Evolutionary conservation across 2,797 vertebrate species (phyloP), one percentile per base, ranked within the genome.

Genomic region (Jordanella pulchra): DNA sequence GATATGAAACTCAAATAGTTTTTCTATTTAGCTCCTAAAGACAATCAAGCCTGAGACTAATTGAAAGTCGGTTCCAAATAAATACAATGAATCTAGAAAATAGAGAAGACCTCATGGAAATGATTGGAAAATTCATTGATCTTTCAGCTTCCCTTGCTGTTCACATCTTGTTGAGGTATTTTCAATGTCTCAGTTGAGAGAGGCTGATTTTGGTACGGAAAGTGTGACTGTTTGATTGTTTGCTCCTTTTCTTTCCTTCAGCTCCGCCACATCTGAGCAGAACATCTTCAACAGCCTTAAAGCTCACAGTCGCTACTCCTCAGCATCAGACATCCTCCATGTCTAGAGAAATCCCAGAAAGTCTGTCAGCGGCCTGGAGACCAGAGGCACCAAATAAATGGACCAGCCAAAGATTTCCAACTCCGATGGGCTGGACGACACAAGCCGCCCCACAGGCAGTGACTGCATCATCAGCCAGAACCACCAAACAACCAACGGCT

Each of bases 251-350:
- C 18, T 32, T 18, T 42, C 27, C 39, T 54, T 28, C 39, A 69
- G 67, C 67, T 69, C 55, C 51, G 1, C 15, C 25, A 27, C 5
- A 56, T 55, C 67, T 13, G 39, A 45, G 51, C 53, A 55, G 53
- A 45, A 44, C 35, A 23, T 25, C 51, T 27, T 18, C 67, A 45
- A 21, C 67, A 7, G 28, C 51, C 4, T n/a, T 25, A 30, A 27
- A 55, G 47, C 32, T 55, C 51, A 67, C 48, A 14, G 17, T 55
- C 35, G 25, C 66, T 4, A 45, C 9, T 0, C 3, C 63, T 42
- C 60, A 0, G 0, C 68, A n/a, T n/a, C 65, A 18, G 0, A 13
- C 47, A 3, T 17, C 60, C 18, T 0, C 10, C 48, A 0, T 0
- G 13, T 17, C 67, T 1, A 42, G n/a, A 27, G 39, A 69, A 35